These are phyloP conservation scores for Battus philenor DNA, from an alignment of 1,140 invertebrate genomes.

Conservation along the genomic window DNA sequence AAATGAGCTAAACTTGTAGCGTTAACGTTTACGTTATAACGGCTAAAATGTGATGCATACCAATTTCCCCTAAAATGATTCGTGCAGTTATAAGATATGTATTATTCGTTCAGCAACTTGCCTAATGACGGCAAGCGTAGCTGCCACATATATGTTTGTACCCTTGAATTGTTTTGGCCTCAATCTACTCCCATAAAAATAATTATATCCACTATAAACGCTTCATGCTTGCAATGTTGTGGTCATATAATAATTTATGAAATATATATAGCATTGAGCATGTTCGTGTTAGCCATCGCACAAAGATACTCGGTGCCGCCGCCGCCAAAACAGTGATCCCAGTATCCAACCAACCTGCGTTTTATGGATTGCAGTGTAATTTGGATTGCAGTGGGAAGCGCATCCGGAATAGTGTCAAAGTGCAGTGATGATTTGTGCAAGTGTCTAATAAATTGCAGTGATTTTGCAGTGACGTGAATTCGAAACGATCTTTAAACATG, in stretches of 20 bases:
- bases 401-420: constrained; percentile 49
- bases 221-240: constrained; percentile 44
- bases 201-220: too few species aligned
- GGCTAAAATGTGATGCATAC: too few species aligned
- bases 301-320: constrained; percentile 48
- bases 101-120: constrained; percentile 20
- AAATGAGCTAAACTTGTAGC: too few species aligned
- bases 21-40: too few species aligned
- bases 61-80: constrained; percentile 13
- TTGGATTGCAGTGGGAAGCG: constrained; percentile 69
- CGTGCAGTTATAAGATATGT: constrained; percentile 5
- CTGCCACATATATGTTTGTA: constrained; percentile 24
- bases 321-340: constrained; percentile 51
- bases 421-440: constrained; percentile 60
- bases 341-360: constrained; percentile 25
- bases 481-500: constrained; percentile 20
- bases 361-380: constrained; percentile 67
- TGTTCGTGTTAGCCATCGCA: constrained; percentile 49
- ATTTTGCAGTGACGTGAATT: constrained; percentile 59
- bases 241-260: constrained; percentile 32
- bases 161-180: constrained; percentile 10
- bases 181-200: too few species aligned
- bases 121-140: constrained; percentile 39
- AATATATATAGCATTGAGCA: constrained; percentile 37
- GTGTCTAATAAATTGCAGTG: constrained; percentile 41